Conservation (phyloP, 2,888 invertebrate species). For the Scrobipalpa atriplicella region DNA sequence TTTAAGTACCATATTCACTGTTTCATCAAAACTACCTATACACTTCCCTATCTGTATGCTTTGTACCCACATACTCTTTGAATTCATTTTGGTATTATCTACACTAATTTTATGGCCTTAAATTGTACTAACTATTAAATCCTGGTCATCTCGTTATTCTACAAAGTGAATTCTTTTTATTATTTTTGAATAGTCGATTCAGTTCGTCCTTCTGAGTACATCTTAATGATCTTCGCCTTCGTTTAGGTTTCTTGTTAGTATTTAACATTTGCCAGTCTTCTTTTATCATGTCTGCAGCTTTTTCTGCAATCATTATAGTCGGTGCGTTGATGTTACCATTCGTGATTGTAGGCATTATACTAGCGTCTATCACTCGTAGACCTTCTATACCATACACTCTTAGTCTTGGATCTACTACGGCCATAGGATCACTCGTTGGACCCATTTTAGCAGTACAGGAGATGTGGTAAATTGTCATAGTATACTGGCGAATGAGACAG, state of each 20-base stretch:
- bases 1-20: conserved; percentile 4
- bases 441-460: conserved; percentile 95
- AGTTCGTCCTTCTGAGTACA: conserved; percentile 45
- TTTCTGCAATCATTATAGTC: conserved; percentile 94
- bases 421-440: conserved; percentile 87
- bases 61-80: conserved; percentile 17
- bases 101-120: conserved; percentile 45
- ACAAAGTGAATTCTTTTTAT: conserved; percentile 37
- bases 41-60: not conserved
- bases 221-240: conserved; percentile 52
- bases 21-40: not conserved
- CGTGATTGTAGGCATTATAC: conserved; percentile 93
- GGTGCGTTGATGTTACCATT: conserved; percentile 95
- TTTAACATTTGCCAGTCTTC: conserved; percentile 80
- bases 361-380: conserved; percentile 92
- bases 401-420: conserved; percentile 91
- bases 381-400: conserved; percentile 90
- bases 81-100: conserved; percentile 43
- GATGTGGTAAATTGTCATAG: conserved; percentile 94
- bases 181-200: conserved; percentile 19
- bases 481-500: conserved; percentile 91
- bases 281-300: conserved; percentile 92
- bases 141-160: conserved; percentile 59
- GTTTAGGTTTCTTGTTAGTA: conserved; percentile 53
- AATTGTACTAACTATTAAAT: conserved; percentile 35